Base-by-base conservation (phyloP, 1,140 invertebrate species). In the Pinna nobilis region DNA sequence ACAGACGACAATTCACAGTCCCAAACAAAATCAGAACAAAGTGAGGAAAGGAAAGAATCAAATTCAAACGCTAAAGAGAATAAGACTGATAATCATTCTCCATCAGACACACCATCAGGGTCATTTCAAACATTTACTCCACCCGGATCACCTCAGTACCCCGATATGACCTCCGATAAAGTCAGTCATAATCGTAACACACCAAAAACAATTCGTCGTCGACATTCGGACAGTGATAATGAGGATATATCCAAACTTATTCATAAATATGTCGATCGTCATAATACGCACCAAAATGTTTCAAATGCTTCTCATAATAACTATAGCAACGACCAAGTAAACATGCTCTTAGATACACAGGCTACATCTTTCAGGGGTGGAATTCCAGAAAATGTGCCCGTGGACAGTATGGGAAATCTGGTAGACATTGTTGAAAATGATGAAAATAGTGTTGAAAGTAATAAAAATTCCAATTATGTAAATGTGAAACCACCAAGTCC, bases 101-200 rank as follows among this genome's bases (percentile, higher is more conserved):
- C 63, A 47, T 30, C 47, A 23, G 37, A 61, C 2, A 39, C 44
- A 15, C 51, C 66, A 11, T 49, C 63, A 20, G 30, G 30, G 50
- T n/a, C n/a, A n/a, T 73, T 47, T 50, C 44, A 39, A 39, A 20
- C 30, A 39, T 32, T 76, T 64, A 61, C 77, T 57, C 76, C 79
- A 60, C 76, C 81, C 0, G 57, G 75, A 35, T 78, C 79, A 25
- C 83, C 79, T 28, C 80, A 79, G 13, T 80, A 86, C 65, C 79
- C 82, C 28, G 81, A 85, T 51, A 80, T 85, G 59, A 79, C 84
- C 13, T 85, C 88, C 30, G 91, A 91, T 63, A 85, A 83, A 79
- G 78, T 82, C 18, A 84, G 85, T 74, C 80, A 77, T 75, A 87
- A 85, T 63, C 64, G 77, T n/a, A 83, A 83, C 71, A 83, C 83